Evolutionary conservation across 1,140 invertebrate genomes (phyloP), one percentile per base, ranked within the genome.

Genomic region (Tetramorium simillimum): DNA sequence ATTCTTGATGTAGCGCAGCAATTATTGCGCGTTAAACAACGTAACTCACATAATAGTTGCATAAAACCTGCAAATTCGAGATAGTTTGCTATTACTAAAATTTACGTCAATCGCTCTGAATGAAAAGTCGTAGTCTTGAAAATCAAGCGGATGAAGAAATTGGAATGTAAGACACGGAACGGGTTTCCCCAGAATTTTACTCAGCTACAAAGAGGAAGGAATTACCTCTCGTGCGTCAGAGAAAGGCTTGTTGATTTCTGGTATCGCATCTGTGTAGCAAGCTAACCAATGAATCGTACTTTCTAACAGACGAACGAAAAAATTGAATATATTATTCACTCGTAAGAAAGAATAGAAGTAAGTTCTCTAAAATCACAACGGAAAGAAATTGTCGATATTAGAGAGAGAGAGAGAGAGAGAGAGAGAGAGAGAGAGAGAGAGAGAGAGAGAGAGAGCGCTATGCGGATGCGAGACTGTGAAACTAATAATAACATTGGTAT

Each of bases 211-310:
- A 21, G 33, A 53, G 28, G 18, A 28, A 18, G 43, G 86, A 70
- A 76, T 89, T 87, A 37, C 80, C 58, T 49, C n/a, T 67, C 76
- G 70, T 86, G 89, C 89, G 88, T 90, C 89, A 86, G 88, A 78
- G 89, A 88, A 90, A 90, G 76, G 63, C 24, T 37, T 37, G 21
- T 24, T 24, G 28, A 76, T 78, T 89, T 80, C 21, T 18, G 14
- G n/a, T 86, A 81, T 14, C 40, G 53, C 81, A 60, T 63, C 28
- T 28, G n/a, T 14, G 7, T 37, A 33, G 49, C 86, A 88, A 88
- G 51, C 21, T 10, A 62, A 87, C 37, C 9, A 49, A 21, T 16
- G 9, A 67, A 40, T 9, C 21, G 46, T 28, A 82, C 67, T 82
- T 82, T 73, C 43, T 46, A 75, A 21, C 14, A 33, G 16, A 9